Conservation (phyloP, 2,888 invertebrate species). For the Cartodere bifasciata region DNA sequence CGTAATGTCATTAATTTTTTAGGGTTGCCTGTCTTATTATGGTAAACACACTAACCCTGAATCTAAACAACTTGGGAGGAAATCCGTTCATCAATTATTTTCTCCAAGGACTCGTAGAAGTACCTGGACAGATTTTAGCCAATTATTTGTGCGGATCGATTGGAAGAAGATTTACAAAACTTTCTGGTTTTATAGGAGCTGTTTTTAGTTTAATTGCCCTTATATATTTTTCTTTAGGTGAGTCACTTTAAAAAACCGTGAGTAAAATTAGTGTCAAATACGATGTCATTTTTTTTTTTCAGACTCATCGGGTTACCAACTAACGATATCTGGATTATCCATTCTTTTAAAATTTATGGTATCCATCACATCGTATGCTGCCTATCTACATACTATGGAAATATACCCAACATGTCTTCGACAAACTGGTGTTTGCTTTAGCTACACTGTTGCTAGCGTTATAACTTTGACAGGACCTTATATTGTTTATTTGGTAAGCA, state of each 20-base stretch:
- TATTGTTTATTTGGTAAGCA: slow-evolving; percentile 43
- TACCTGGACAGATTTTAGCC: slow-evolving; percentile 48
- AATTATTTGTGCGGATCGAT: slow-evolving; percentile 39
- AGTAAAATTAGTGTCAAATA: not conserved
- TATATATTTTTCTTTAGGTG: slow-evolving; percentile 32
- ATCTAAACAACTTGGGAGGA: slow-evolving; percentile 41
- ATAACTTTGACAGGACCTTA: slow-evolving; percentile 47
- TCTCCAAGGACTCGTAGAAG: slow-evolving; percentile 47
- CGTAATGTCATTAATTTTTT: no score
- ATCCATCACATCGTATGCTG: slow-evolving; percentile 44
- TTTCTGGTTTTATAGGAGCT: slow-evolving; percentile 33
- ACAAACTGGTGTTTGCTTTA: slow-evolving; percentile 50
- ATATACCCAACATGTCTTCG: slow-evolving; percentile 53
- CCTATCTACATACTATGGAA: slow-evolving; percentile 49
- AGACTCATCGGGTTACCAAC: no score
- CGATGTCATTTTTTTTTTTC: not conserved
- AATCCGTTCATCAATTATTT: slow-evolving; percentile 55
- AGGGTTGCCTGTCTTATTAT: no score
- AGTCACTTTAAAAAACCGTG: slow-evolving; percentile 7
- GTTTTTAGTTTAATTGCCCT: slow-evolving; percentile 34
- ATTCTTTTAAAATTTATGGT: slow-evolving; percentile 40
- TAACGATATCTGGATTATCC: slow-evolving; percentile 23
- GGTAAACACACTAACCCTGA: slow-evolving; percentile 39
- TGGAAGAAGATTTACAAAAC: slow-evolving; percentile 41
- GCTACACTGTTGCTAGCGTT: slow-evolving; percentile 42